Conservation (phyloP, 1,140 invertebrate species). For the Polypedilum vanderplanki region DNA sequence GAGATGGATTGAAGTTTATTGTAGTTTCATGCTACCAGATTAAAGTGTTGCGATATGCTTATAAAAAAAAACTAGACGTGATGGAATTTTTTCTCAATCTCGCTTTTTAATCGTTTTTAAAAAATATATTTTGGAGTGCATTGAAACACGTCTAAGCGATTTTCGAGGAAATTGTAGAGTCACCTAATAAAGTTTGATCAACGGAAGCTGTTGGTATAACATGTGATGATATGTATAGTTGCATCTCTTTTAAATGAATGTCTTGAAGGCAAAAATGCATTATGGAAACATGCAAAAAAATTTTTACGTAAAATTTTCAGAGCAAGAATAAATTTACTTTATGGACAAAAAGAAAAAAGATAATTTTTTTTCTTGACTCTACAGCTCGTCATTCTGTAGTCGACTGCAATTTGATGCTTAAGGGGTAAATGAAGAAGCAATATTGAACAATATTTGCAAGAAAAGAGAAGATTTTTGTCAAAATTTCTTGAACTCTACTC, state of each 20-base stretch:
- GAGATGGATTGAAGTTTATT: too few relatives aligned
- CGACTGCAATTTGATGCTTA: too few relatives aligned
- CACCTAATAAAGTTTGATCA: background rate
- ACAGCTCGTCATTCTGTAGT: too few relatives aligned
- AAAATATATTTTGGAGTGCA: background rate
- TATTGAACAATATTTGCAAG: too few relatives aligned
- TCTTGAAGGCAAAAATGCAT: too few relatives aligned
- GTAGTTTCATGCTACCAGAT: background rate
- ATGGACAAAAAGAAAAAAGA: background rate
- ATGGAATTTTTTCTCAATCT: constrained; percentile 22
- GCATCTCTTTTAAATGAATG: background rate
- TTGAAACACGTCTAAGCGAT: background rate
- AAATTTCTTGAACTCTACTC: too few relatives aligned
- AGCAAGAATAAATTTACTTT: background rate
- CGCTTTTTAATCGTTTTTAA: too few relatives aligned
- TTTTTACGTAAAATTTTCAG: background rate
- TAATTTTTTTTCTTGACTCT: background rate
- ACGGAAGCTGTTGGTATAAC: background rate
- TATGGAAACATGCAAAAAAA: background rate
- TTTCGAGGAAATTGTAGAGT: background rate
- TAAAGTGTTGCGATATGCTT: constrained; percentile 20
- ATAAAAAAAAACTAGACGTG: background rate
- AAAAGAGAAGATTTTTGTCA: too few relatives aligned
- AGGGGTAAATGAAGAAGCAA: too few relatives aligned
- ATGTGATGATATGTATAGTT: background rate